A percentile compares a stretch with the other conserved stretches of the same genome.
phyloP scores from a whole-genome alignment of 1,140 invertebrate species.

The Ceratoteleas bidentatus region DNA sequence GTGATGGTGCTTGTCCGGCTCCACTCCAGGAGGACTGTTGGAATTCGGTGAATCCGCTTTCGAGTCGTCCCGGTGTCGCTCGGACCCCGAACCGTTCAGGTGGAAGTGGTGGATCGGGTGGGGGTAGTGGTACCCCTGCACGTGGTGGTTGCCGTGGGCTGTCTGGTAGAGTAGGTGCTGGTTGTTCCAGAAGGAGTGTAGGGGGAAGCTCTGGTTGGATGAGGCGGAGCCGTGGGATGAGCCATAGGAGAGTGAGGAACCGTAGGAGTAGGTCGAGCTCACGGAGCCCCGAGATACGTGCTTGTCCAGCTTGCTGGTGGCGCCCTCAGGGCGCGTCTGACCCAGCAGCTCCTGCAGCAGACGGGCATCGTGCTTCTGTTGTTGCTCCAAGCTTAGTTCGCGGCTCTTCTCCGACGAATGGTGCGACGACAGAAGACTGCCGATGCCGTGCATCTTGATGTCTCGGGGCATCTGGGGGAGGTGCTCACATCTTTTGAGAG shows the following conservation, averaged over 20 bases:
- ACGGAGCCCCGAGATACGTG: conserved; percentile 74
- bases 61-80: conserved; percentile 65
- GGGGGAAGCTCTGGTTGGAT: conserved; percentile 69
- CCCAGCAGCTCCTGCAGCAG: conserved; percentile 71
- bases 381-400: conserved; percentile 28
- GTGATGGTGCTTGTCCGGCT: conserved; percentile 74
- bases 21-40: too few species aligned
- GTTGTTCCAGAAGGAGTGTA: conserved; percentile 56
- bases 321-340: conserved; percentile 54
- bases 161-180: conserved; percentile 73
- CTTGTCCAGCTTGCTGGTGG: conserved; percentile 57
- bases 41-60: conserved; percentile 64
- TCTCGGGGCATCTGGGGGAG: conserved; percentile 36
- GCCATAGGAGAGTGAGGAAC: conserved; percentile 70
- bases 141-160: conserved; percentile 71
- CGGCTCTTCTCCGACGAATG: conserved; percentile 64
- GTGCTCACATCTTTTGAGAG: conserved; percentile 17
- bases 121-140: conserved; percentile 61
- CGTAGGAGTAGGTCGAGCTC: conserved; percentile 75
- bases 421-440: conserved; percentile 71
- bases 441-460: conserved; percentile 74
- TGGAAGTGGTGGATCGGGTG: conserved; percentile 68
- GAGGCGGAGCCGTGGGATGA: conserved; percentile 71
- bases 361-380: conserved; percentile 67
- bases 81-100: conserved; percentile 27